A percentile compares a stretch with the other conserved stretches of the same genome.
Evolutionary conservation across 2,888 invertebrate genomes (phyloP).

Genomic region (Leptinotarsa rubiginosa): DNA sequence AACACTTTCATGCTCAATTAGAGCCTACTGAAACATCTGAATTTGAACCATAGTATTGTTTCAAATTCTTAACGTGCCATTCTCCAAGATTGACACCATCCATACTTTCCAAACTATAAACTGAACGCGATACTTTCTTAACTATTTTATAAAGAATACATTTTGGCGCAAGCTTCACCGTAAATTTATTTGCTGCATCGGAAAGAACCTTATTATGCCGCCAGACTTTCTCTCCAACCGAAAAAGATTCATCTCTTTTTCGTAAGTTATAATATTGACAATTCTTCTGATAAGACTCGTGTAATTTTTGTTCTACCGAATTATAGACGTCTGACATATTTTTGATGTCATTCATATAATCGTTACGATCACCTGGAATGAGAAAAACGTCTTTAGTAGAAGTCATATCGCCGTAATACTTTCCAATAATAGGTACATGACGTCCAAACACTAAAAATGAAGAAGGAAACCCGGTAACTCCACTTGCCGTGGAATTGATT

Average conservation of each 20-base stretch:
- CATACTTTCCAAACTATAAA: neutral
- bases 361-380: constrained; percentile 9
- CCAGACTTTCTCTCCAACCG: constrained; percentile 35
- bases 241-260: constrained; percentile 26
- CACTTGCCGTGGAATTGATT: constrained; percentile 50
- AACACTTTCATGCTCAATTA: neutral
- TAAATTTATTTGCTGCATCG: constrained; percentile 31
- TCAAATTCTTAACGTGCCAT: constrained; percentile 20
- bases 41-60: constrained; percentile 33
- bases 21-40: constrained; percentile 34
- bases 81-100: constrained; percentile 2
- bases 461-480: constrained; percentile 48
- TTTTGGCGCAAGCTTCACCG: constrained; percentile 35
- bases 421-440: constrained; percentile 41
- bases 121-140: constrained; percentile 4
- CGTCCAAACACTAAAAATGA: constrained; percentile 47
- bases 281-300: constrained; percentile 29
- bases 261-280: constrained; percentile 36
- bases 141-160: constrained; percentile 2
- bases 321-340: constrained; percentile 19
- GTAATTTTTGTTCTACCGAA: constrained; percentile 23
- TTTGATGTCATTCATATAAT: constrained; percentile 13
- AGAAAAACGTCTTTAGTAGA: constrained; percentile 28
- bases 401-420: constrained; percentile 29
- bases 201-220: constrained; percentile 36